These are phyloP conservation scores for Pteronura brasiliensis DNA, from an alignment of 2,113 vertebrate species.

Conservation along the genomic window DNA sequence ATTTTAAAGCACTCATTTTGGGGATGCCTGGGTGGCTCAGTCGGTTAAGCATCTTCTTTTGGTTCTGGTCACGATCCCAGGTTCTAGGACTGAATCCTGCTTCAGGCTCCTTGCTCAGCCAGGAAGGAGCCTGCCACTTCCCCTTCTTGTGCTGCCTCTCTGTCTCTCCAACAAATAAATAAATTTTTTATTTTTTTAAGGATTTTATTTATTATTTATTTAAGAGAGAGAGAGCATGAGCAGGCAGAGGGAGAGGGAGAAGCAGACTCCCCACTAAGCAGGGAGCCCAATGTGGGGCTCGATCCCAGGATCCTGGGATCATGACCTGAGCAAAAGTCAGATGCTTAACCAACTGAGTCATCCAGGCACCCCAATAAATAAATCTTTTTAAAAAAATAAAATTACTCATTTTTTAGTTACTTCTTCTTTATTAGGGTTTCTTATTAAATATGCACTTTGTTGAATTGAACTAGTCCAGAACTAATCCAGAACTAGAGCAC, in stretches of 20 bases:
- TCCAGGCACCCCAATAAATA: neutral
- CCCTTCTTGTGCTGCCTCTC: no score
- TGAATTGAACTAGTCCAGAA: neutral
- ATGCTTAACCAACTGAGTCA: neutral
- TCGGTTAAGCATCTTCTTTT: no score
- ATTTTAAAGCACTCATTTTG: constrained; percentile 3
- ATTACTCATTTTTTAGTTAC: neutral
- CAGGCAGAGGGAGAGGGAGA: neutral
- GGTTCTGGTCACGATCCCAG: no score
- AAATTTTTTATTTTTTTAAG: no score
- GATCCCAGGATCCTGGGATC: neutral
- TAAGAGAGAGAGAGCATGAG: no score
- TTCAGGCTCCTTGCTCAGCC: no score
- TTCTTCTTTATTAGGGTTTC: neutral
- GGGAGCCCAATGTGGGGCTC: neutral
- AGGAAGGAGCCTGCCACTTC: no score
- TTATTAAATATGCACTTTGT: neutral
- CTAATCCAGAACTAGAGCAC: neutral
- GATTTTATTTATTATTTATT: no score
- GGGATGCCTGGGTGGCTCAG: no score
- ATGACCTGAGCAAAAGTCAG: neutral
- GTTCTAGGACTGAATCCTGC: no score
- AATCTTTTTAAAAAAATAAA: neutral
- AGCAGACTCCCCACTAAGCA: neutral
- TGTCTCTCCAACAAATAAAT: no score